phyloP scores from a whole-genome alignment of 2,888 invertebrate genomes.

The Eucera pruinosa region DNA sequence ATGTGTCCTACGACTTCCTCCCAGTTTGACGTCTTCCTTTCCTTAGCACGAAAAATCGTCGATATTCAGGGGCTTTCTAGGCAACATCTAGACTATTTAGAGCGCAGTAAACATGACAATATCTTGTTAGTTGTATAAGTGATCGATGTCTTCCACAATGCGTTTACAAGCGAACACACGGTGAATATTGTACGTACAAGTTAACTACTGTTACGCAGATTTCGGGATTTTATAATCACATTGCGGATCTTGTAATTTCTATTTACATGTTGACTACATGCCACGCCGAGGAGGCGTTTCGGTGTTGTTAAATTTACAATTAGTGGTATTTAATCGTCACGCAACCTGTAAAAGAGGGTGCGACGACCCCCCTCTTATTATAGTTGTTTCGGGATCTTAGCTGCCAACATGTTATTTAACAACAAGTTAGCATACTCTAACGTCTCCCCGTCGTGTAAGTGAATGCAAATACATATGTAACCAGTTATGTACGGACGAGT shows the following conservation, averaged over 20 bases:
- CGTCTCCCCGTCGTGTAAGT: constrained; percentile 50
- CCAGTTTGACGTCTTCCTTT: too few relatives aligned
- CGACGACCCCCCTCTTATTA: constrained; percentile 11
- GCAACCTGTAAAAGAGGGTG: not conserved
- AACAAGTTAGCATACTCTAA: constrained; percentile 17
- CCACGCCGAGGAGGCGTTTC: constrained; percentile 31
- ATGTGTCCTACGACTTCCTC: constrained; percentile 18
- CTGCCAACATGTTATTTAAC: constrained; percentile 11
- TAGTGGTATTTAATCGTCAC: not conserved
- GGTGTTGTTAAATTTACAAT: constrained; percentile 7
- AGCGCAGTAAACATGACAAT: constrained; percentile 74
- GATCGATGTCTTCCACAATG: constrained; percentile 78
- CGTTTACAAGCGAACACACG: constrained; percentile 60
- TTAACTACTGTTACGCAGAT: constrained; percentile 78
- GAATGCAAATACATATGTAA: constrained; percentile 54
- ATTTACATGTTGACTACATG: constrained; percentile 60
- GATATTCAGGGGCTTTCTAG: constrained; percentile 57
- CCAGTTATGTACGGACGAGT: constrained; percentile 67
- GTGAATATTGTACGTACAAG: constrained; percentile 73
- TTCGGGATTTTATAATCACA: constrained; percentile 81
- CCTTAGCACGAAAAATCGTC: constrained; percentile 24
- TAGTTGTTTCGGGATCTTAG: constrained; percentile 17
- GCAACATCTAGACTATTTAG: constrained; percentile 44
- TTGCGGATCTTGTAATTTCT: constrained; percentile 71
- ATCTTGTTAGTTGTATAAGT: constrained; percentile 62